Evolutionary conservation across 2,888 invertebrate genomes (phyloP).

Genomic region (Blomia tropicalis): DNA sequence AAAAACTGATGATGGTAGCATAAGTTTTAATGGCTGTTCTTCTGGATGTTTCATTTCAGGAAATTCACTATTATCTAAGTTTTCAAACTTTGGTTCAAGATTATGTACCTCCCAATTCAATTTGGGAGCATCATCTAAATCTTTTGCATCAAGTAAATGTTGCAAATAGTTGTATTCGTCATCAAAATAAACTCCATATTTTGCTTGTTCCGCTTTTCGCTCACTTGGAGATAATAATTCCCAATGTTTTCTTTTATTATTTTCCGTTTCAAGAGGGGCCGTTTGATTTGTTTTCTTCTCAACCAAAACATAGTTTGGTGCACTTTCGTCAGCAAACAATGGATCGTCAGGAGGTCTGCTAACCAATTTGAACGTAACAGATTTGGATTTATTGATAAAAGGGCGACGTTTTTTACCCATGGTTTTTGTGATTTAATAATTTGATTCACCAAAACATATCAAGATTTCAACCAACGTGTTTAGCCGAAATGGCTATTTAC

Average conservation of each 20-base stretch:
- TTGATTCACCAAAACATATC: too few species aligned
- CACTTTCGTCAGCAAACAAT: conserved; percentile 65
- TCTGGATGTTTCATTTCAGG: background rate
- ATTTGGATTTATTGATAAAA: conserved; percentile 45
- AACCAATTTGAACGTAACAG: conserved; percentile 77
- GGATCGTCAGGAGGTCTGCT: conserved; percentile 90
- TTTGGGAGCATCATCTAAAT: conserved; percentile 33
- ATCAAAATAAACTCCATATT: conserved; percentile 80
- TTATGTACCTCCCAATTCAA: conserved; percentile 28
- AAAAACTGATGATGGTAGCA: conserved; percentile 71
- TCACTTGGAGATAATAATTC: conserved; percentile 36
- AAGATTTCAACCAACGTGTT: too few species aligned
- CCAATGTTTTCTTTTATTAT: conserved; percentile 25
- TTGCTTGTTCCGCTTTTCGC: conserved; percentile 53
- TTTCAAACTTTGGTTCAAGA: too few species aligned
- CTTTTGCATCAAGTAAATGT: conserved; percentile 57
- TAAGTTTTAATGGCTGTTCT: conserved; percentile 33
- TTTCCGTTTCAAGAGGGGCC: conserved; percentile 2
- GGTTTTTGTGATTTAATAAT: too few species aligned
- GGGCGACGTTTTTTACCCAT: background rate
- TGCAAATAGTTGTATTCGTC: conserved; percentile 90
- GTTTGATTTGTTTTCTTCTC: conserved; percentile 5
- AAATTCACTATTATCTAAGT: background rate
- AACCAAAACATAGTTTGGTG: conserved; percentile 64
- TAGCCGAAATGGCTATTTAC: too few species aligned